A percentile compares a stretch with the other conserved stretches of the same genome.
phyloP scores from a whole-genome alignment of 2,113 vertebrate species.

The Tenrec ecaudatus region DNA sequence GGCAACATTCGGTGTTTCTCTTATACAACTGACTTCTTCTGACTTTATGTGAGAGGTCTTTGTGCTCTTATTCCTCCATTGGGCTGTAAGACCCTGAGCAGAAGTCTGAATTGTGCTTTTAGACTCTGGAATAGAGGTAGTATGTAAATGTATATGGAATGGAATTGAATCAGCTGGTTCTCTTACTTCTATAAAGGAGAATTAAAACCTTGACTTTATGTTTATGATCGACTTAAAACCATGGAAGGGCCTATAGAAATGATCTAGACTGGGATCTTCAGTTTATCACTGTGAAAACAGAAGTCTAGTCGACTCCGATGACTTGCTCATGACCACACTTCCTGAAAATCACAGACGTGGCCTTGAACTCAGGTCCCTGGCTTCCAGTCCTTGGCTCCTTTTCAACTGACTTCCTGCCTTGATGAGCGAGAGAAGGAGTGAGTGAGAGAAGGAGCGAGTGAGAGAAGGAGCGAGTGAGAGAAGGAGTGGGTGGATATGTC shows the following conservation, averaged over 20 bases:
- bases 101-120: not conserved
- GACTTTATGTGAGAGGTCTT: not conserved
- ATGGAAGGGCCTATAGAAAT: not conserved
- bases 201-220: not conserved
- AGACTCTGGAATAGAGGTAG: not conserved
- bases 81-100: not conserved
- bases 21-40: not conserved
- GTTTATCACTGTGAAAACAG: not conserved
- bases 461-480: no score
- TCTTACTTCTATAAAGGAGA: constrained; percentile 19
- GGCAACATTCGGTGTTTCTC: not conserved
- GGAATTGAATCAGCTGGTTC: not conserved
- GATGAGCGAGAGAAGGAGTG: not conserved
- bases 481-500: not conserved
- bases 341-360: not conserved
- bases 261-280: not conserved
- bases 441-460: no score
- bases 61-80: not conserved
- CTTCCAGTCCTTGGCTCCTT: not conserved
- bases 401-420: not conserved
- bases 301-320: not conserved
- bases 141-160: not conserved
- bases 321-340: not conserved
- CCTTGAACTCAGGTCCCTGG: not conserved
- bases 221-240: not conserved